These are phyloP conservation scores for Sigmodon hispidus DNA, from an alignment of 2,113 vertebrate species.

Conservation along the genomic window DNA sequence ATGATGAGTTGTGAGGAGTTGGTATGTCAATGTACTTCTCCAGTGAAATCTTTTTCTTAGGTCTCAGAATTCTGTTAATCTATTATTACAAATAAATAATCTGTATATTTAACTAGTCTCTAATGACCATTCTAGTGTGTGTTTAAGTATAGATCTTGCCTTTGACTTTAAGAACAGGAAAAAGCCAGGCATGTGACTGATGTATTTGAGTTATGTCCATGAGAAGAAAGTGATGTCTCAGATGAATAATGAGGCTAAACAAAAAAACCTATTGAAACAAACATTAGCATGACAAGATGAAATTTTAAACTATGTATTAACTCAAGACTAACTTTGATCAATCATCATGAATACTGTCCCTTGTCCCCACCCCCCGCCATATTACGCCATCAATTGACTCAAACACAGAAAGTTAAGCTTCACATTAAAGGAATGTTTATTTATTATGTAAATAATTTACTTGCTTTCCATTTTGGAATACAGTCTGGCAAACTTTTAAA, in stretches of 20 bases:
- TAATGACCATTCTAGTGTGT: neutral
- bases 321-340: slow-evolving; percentile 10
- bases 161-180: neutral
- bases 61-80: neutral
- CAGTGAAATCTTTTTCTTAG: neutral
- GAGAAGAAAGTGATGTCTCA: neutral
- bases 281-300: neutral
- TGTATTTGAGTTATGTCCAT: neutral
- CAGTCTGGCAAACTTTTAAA: neutral
- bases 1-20: neutral
- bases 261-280: neutral
- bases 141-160: neutral
- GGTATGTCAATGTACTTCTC: neutral
- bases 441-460: neutral
- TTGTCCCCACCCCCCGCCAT: rapidly evolving
- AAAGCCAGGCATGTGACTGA: neutral
- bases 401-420: neutral
- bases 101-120: neutral
- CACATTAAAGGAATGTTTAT: neutral
- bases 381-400: neutral
- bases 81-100: neutral
- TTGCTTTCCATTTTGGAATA: slow-evolving; percentile 43
- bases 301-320: slow-evolving; percentile 13
- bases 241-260: neutral
- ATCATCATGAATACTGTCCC: neutral